Conservation (phyloP, 2,797 vertebrate genomes). For the Tiaroga cobitis region DNA sequence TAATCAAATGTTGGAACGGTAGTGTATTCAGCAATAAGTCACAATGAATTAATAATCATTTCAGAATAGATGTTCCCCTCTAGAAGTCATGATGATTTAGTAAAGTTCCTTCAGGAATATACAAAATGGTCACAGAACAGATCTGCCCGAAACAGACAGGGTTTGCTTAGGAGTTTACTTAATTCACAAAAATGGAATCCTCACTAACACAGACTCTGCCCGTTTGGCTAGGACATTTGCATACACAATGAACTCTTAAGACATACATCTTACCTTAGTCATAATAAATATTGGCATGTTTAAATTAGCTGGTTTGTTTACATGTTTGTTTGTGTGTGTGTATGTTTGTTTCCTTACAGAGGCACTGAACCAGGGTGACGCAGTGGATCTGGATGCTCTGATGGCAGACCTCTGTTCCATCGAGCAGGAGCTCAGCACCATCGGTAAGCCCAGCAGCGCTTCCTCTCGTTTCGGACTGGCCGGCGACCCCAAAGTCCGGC, state of each 20-base stretch:
- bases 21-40: not conserved
- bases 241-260: not conserved
- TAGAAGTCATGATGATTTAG: not conserved
- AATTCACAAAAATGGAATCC: not conserved
- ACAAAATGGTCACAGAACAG: not conserved
- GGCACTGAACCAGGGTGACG: conserved; percentile 93
- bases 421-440: conserved; percentile 93
- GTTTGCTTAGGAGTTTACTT: not conserved
- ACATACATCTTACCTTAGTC: not conserved
- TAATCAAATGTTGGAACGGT: not conserved
- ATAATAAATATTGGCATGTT: conserved; percentile 1
- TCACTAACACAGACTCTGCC: not conserved
- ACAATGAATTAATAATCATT: not conserved
- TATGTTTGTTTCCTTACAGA: conserved; percentile 76
- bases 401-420: conserved; percentile 98
- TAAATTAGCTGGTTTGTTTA: not conserved
- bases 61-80: not conserved
- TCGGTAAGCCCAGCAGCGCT: conserved; percentile 81
- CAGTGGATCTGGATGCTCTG: conserved; percentile 94
- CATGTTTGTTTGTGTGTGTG: not conserved
- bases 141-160: not conserved
- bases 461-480: conserved; percentile 71
- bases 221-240: not conserved
- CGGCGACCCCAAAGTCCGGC: conserved; percentile 80
- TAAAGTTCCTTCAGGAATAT: not conserved